Percentiles rank a stretch among this genome's conserved stretches.
Conservation (phyloP, 2,888 invertebrate species). For the Mallateleia sp. region DNA sequence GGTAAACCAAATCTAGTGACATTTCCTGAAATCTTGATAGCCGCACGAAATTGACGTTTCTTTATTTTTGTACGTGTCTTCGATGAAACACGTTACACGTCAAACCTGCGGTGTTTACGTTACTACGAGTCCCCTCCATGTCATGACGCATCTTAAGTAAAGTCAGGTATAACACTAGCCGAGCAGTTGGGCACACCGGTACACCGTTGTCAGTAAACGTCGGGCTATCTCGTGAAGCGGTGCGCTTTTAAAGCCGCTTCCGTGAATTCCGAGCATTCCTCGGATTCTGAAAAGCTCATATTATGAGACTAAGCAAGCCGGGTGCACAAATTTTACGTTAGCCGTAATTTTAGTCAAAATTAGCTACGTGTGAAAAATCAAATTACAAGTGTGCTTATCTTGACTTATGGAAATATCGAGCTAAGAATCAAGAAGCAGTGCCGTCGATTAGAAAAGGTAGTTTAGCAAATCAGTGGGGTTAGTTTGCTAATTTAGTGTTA, state of each 20-base stretch:
- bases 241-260: slow-evolving; percentile 74
- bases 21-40: slow-evolving; percentile 16
- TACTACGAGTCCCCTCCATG: slow-evolving; percentile 80
- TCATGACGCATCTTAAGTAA: slow-evolving; percentile 85
- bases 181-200: slow-evolving; percentile 86
- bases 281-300: slow-evolving; percentile 45
- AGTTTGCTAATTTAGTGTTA: no score
- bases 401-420: slow-evolving; percentile 6
- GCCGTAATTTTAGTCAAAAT: neutral
- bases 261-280: slow-evolving; percentile 70
- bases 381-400: neutral
- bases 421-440: neutral
- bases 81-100: slow-evolving; percentile 63
- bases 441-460: neutral
- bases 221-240: slow-evolving; percentile 85
- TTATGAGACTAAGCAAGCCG: slow-evolving; percentile 35
- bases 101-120: slow-evolving; percentile 62
- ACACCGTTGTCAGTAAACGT: slow-evolving; percentile 87
- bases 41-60: slow-evolving; percentile 24
- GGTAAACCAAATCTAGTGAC: slow-evolving; percentile 3
- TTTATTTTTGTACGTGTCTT: slow-evolving; percentile 31
- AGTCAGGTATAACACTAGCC: slow-evolving; percentile 85
- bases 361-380: neutral
- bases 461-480: no score
- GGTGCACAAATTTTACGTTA: slow-evolving; percentile 16